Conservation (phyloP, 2,888 invertebrate genomes). For the Gari tellinella region DNA sequence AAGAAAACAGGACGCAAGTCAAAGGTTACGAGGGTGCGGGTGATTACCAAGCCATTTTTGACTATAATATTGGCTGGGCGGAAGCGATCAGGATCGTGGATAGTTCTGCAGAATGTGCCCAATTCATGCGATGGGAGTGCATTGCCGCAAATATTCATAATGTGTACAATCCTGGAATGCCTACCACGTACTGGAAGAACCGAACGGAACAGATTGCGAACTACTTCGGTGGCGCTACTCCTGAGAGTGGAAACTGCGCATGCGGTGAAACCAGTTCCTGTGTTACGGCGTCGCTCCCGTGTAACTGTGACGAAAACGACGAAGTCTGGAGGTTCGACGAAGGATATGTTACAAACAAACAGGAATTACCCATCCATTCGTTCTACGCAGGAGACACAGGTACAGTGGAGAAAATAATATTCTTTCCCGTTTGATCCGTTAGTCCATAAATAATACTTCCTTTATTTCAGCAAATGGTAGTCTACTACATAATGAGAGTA, state of each 20-base stretch:
- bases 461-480: no score
- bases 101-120: constrained; percentile 73
- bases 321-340: constrained; percentile 71
- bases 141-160: constrained; percentile 77
- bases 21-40: constrained; percentile 78
- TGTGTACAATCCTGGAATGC: constrained; percentile 62
- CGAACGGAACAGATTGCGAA: constrained; percentile 65
- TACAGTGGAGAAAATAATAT: constrained; percentile 32
- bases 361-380: constrained; percentile 73
- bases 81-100: constrained; percentile 74
- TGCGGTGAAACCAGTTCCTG: constrained; percentile 77
- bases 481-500: no score
- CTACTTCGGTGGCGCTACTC: constrained; percentile 78
- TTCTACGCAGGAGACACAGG: constrained; percentile 80
- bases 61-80: constrained; percentile 64
- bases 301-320: constrained; percentile 81
- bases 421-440: no score
- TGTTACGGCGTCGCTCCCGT: constrained; percentile 58
- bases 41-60: constrained; percentile 65
- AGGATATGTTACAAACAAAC: constrained; percentile 71
- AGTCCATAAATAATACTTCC: no score
- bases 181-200: constrained; percentile 77
- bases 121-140: constrained; percentile 81
- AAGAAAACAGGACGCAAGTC: constrained; percentile 66
- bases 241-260: constrained; percentile 74